Conservation (phyloP, 2,113 vertebrate genomes). For the Agapornis roseicollis region DNA sequence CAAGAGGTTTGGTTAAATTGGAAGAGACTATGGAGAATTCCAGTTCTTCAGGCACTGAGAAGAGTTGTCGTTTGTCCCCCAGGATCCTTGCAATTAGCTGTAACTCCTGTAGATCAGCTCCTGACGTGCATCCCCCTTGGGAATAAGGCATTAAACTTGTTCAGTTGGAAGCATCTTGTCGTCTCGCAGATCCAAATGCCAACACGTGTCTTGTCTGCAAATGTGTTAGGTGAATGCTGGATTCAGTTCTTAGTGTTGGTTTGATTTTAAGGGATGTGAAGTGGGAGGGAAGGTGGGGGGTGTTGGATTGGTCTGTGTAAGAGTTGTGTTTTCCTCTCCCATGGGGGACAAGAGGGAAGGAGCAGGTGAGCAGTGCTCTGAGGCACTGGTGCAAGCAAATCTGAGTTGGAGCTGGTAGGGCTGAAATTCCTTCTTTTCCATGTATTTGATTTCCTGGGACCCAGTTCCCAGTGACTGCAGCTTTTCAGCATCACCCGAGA, state of each 20-base stretch:
- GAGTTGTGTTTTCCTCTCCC: neutral
- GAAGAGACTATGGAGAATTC: constrained; percentile 45
- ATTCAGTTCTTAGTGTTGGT: neutral
- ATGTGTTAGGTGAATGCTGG: constrained; percentile 14
- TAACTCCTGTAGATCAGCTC: constrained; percentile 11
- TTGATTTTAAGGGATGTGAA: neutral
- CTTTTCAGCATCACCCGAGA: rapidly evolving
- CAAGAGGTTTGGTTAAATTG: constrained; percentile 15
- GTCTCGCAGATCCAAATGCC: neutral
- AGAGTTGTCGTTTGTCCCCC: neutral
- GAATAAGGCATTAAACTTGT: constrained; percentile 47
- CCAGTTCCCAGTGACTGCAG: neutral
- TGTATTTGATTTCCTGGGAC: neutral
- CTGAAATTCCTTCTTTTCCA: neutral
- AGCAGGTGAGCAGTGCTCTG: neutral
- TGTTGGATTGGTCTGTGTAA: neutral
- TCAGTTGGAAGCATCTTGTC: neutral
- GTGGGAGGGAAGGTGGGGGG: neutral
- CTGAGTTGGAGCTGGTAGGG: neutral
- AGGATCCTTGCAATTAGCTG: constrained; percentile 2
- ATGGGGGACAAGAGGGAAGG: neutral
- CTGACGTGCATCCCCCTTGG: neutral
- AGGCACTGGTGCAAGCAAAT: neutral
- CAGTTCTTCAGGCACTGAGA: neutral
- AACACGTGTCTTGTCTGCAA: neutral